Evolutionary conservation across 2,888 invertebrate genomes (phyloP).

Genomic region (Calephelis perditalis): DNA sequence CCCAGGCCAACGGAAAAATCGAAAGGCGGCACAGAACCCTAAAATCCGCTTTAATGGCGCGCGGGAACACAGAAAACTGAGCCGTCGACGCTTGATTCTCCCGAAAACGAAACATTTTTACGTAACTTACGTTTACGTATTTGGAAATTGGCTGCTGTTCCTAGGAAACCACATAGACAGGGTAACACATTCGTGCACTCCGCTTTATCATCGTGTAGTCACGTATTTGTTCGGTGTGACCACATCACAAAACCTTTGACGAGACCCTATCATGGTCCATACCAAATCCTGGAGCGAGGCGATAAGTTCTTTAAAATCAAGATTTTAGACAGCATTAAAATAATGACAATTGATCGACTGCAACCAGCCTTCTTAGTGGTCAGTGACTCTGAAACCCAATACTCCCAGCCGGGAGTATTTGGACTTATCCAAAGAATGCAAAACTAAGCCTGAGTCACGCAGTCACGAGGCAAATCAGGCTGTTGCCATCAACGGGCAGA

Average conservation of each 20-base stretch:
- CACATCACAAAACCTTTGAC: slow-evolving; percentile 20
- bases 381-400: neutral
- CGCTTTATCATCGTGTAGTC: slow-evolving; percentile 17
- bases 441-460: neutral
- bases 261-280: slow-evolving; percentile 21
- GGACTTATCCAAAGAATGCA: neutral
- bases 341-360: neutral
- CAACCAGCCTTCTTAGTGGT: neutral
- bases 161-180: slow-evolving; percentile 17
- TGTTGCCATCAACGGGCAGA: neutral
- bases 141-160: slow-evolving; percentile 14
- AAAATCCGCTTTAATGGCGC: neutral
- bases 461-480: neutral
- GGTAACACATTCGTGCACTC: slow-evolving; percentile 24
- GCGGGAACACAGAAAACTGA: neutral
- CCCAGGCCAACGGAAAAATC: neutral
- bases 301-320: slow-evolving; percentile 20
- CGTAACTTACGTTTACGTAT: neutral
- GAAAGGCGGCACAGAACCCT: neutral
- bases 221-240: slow-evolving; percentile 26
- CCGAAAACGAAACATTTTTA: neutral
- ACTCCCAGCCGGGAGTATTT: neutral
- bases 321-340: neutral
- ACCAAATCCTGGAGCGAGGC: slow-evolving; percentile 18
- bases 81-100: neutral